Base-by-base conservation (phyloP, 2,113 vertebrate species). In the Sterrhoptilus dennistouni region DNA sequence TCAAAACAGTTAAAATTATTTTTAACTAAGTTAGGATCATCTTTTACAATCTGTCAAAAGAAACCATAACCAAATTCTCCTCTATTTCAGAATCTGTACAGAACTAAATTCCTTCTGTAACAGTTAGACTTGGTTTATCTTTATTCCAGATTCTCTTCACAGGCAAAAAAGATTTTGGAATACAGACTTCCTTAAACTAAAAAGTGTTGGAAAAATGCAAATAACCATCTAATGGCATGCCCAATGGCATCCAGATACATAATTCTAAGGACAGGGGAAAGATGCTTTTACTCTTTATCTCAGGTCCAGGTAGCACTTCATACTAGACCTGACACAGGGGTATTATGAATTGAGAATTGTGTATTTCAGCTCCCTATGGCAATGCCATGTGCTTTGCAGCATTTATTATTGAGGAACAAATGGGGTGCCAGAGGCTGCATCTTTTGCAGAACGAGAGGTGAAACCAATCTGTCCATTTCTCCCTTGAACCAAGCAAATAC, bases 241-340 rank as follows among this genome's bases (percentile, higher is more conserved):
- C 16, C 14, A 63, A 16, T 0, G 1, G 28, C n/a, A 71, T 7
- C 1, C 1, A 81, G 35, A 13, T 54, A n/a, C 12, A 3, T 47
- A 50, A 76, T 75, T 71, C 35, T 35, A 45, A 8, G 8, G 18
- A 40, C 4, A 42, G 8, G 11, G 24, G 5, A 83, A 92, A 50
- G 23, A 63, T 17, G 6, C 5, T 61, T 86, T 52, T 63, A 38
- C 13, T 74, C 24, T 21, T 0, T 38, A 31, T 66, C 70, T 72
- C 36, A 90, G 16, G 22, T 45, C 28, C 57, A 49, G 28, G 13
- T 53, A 75, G 29, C 22, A 33, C 33, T 68, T 83, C 64, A 27
- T 54, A 82, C 16, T 17, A 11, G 31, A 50, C 15, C 28, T 70
- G 38, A 42, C 0, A 2, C 21, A 49, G 20, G 8, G 9, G 5